Conservation (phyloP, 2,113 vertebrate genomes). For the Tamias sibiricus region DNA sequence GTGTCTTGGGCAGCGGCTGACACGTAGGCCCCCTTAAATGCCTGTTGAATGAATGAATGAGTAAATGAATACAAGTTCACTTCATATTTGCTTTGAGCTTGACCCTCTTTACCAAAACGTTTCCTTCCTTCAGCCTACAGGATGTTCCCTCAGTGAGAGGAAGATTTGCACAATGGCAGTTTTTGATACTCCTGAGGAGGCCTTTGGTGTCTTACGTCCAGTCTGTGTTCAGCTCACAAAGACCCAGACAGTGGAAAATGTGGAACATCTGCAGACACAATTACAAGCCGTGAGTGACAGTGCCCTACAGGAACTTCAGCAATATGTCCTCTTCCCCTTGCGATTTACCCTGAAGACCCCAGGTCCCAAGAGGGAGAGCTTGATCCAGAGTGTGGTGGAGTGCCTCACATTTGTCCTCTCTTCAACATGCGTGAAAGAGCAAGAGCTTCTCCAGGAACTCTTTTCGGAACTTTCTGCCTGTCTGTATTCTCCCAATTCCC, state of each 20-base stretch:
- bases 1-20: neutral
- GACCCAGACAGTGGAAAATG: constrained; percentile 89
- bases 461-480: constrained; percentile 94
- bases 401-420: constrained; percentile 90
- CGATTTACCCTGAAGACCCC: constrained; percentile 92
- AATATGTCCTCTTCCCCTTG: constrained; percentile 96
- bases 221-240: constrained; percentile 93
- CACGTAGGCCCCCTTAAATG: neutral
- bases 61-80: neutral
- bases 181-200: constrained; percentile 92
- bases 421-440: constrained; percentile 90
- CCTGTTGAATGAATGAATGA: neutral
- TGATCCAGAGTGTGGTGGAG: constrained; percentile 90
- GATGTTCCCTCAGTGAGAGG: constrained; percentile 50
- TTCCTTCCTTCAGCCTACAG: constrained; percentile 57
- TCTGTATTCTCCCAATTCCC: constrained; percentile 87
- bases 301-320: constrained; percentile 94
- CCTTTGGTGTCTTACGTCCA: constrained; percentile 94
- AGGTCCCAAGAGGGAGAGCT: constrained; percentile 87
- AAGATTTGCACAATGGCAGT: constrained; percentile 86
- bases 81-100: constrained; percentile 45
- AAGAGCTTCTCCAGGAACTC: constrained; percentile 91
- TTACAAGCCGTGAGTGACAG: constrained; percentile 88
- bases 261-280: constrained; percentile 86
- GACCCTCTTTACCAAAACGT: constrained; percentile 40